These are phyloP conservation scores for Ips nitidus DNA, from an alignment of 1,140 invertebrate species.

Conservation along the genomic window DNA sequence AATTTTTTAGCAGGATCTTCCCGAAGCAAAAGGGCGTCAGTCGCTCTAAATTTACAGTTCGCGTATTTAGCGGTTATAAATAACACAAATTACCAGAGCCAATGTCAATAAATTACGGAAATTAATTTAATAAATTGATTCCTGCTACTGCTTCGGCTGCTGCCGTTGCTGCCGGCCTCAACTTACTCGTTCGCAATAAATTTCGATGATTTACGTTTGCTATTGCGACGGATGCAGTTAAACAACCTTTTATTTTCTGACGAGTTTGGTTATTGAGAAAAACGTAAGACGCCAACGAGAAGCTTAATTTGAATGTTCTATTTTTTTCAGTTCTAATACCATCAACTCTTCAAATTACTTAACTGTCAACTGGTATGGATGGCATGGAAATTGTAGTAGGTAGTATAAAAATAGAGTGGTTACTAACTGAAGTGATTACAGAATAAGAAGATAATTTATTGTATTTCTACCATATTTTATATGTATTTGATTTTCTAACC, in stretches of 20 bases:
- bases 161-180: conserved; percentile 5
- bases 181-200: conserved; percentile 10
- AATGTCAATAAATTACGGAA: conserved; percentile 35
- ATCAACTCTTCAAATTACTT: too few species aligned
- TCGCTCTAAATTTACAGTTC: not conserved
- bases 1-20: not conserved
- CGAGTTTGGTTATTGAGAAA: too few species aligned
- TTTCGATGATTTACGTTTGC: conserved; percentile 18
- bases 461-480: too few species aligned
- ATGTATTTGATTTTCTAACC: too few species aligned
- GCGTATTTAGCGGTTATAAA: conserved; percentile 11
- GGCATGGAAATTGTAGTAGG: too few species aligned
- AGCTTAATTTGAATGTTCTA: too few species aligned
- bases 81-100: conserved; percentile 27
- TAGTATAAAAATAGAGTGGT: too few species aligned
- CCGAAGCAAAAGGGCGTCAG: not conserved
- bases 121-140: conserved; percentile 34
- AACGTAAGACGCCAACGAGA: too few species aligned
- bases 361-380: too few species aligned
- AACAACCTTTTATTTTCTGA: not conserved
- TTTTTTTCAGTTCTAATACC: too few species aligned
- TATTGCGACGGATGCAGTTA: conserved; percentile 7
- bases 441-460: too few species aligned
- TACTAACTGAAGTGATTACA: too few species aligned
- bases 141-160: conserved; percentile 26